Conservation (phyloP, 2,113 vertebrate genomes). For the Antigone vipio region DNA sequence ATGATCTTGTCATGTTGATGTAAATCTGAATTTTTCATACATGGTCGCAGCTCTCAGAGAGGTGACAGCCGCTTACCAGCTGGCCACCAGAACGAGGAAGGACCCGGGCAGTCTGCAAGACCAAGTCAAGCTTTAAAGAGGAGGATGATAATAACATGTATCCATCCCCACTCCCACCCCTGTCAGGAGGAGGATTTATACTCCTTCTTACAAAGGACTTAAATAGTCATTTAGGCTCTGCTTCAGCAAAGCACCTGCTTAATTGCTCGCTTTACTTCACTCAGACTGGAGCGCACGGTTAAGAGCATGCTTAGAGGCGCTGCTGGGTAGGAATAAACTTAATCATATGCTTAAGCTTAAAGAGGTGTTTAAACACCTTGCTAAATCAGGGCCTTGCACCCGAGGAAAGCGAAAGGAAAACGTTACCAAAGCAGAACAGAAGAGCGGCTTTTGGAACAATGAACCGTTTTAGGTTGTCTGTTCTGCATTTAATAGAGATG, state of each 20-base stretch:
- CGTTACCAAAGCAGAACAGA: background rate
- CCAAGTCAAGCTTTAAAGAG: constrained; percentile 10
- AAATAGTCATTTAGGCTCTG: constrained; percentile 28
- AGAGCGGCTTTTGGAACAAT: background rate
- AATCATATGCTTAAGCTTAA: background rate
- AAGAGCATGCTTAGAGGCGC: background rate
- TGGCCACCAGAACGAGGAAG: background rate
- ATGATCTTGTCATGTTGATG: background rate
- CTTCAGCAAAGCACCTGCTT: constrained; percentile 40
- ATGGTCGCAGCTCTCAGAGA: background rate
- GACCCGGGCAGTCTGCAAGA: background rate
- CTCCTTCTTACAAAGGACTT: background rate
- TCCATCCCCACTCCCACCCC: background rate
- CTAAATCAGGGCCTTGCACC: background rate
- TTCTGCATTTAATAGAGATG: background rate
- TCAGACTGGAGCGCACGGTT: rapidly evolving
- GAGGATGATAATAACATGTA: background rate
- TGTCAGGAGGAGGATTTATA: constrained; percentile 45
- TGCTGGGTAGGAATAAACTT: background rate
- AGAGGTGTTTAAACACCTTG: background rate
- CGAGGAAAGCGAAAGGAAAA: background rate
- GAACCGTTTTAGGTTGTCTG: background rate
- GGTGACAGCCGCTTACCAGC: constrained; percentile 3
- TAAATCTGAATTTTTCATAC: background rate
- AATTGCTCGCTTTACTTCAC: background rate